phyloP scores from a whole-genome alignment of 1,140 invertebrate species.

The Hyphantria cunea region DNA sequence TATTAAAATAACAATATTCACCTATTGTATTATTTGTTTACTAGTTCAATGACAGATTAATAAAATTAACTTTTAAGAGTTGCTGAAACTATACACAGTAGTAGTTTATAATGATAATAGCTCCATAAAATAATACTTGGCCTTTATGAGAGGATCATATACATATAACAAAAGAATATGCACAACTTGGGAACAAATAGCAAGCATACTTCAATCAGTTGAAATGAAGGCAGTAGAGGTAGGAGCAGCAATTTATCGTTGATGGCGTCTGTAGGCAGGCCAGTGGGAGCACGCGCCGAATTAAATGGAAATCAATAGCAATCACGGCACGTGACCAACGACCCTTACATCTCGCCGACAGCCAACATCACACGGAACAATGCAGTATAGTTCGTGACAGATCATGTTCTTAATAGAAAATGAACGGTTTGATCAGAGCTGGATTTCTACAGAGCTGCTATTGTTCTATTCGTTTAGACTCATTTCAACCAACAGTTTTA shows the following conservation, averaged over 20 bases:
- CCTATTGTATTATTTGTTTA: too few species aligned
- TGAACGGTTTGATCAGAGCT: not conserved
- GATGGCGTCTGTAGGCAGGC: constrained; percentile 42
- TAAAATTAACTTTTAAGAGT: too few species aligned
- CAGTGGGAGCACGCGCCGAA: constrained; percentile 65
- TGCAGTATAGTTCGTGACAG: constrained; percentile 23
- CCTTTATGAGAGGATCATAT: not conserved
- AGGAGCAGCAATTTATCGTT: constrained; percentile 54
- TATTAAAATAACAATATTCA: too few species aligned
- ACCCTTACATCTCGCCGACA: constrained; percentile 55
- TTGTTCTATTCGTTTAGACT: not conserved
- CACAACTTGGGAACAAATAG: constrained; percentile 9
- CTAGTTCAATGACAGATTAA: too few species aligned
- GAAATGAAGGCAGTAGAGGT: constrained; percentile 53
- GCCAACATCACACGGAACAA: constrained; percentile 24
- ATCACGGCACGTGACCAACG: constrained; percentile 65
- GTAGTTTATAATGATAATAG: too few species aligned
- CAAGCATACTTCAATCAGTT: constrained; percentile 56
- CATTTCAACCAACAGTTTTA: not conserved
- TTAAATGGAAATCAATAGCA: constrained; percentile 79
- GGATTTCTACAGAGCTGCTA: not conserved
- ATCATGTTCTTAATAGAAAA: constrained; percentile 27
- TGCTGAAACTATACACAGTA: too few species aligned
- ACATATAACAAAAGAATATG: constrained; percentile 16
- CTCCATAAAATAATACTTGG: too few species aligned